phyloP scores from a whole-genome alignment of 2,888 invertebrate species.

The Drosophila anceps region DNA sequence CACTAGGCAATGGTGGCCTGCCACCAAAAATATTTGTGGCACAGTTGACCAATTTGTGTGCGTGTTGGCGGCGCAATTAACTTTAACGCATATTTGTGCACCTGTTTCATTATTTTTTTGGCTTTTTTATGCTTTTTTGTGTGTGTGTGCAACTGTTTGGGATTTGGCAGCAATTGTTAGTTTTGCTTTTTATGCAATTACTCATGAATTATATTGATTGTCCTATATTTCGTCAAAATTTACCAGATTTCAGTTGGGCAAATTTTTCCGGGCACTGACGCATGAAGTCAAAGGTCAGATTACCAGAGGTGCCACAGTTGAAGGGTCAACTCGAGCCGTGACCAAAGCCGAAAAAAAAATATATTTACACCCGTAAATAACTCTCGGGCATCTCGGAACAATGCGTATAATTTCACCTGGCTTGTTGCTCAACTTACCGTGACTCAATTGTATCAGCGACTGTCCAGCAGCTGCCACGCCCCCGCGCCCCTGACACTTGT shows the following conservation, averaged over 20 bases:
- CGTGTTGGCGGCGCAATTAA: conserved; percentile 67
- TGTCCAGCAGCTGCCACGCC: conserved; percentile 72
- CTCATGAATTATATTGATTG: conserved; percentile 74
- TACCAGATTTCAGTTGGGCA: conserved; percentile 27
- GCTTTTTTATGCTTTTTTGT: not conserved
- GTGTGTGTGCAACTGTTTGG: conserved; percentile 11
- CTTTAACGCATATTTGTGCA: conserved; percentile 61
- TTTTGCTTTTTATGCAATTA: conserved; percentile 60
- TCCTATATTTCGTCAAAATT: conserved; percentile 61
- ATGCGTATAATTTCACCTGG: conserved; percentile 62
- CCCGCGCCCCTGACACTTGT: conserved; percentile 44
- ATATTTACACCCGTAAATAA: conserved; percentile 32
- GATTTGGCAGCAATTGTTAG: conserved; percentile 68
- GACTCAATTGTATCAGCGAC: conserved; percentile 84
- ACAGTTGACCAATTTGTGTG: conserved; percentile 65
- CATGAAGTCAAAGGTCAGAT: conserved; percentile 78
- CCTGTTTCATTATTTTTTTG: conserved; percentile 42
- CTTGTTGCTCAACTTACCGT: conserved; percentile 81
- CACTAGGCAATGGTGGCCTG: conserved; percentile 34
- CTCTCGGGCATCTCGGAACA: conserved; percentile 22
- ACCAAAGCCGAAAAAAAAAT: conserved; percentile 46
- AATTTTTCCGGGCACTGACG: conserved; percentile 60
- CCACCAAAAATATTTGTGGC: conserved; percentile 37
- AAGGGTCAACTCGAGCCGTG: conserved; percentile 46
- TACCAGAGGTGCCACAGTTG: conserved; percentile 18